Base-by-base conservation (phyloP, 2,888 invertebrate species). In the Aquatica leii region DNA sequence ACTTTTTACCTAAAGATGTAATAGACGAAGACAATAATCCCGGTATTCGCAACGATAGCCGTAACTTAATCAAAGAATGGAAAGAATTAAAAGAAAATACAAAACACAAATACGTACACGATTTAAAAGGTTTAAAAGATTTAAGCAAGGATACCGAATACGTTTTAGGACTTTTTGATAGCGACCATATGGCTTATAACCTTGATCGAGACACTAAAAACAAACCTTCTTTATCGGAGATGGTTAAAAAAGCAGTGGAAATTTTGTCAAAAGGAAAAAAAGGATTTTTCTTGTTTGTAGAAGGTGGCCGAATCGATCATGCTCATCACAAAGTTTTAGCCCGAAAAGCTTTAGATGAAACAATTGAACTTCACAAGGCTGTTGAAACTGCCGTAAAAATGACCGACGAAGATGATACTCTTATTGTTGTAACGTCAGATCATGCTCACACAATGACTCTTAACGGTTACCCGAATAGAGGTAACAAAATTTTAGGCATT, bases 391-490 rank as follows among this genome's bases (percentile, higher is more conserved):
- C 0, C 84, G 92, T 11, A 75, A 84, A 65, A 82, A 81, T 71
- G 90, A 93, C 0, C 76, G 83, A 55, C 77, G 84, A 1, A 68
- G 80, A 87, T 43, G 92, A 95, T 18, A 95, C 95, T 0, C 80
- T 95, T 1, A 88, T 94, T 20, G 87, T 95, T 0, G 93, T 92
- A 11, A 91, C 88, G 0, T 84, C 92, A 0, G 92, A 93, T 78
- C 93, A 93, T 76, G 87, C 90, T 0, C 92, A 92, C 71, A 90
- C 90, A 0, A 87, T 93, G 87, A 88, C 88, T 0, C 86, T 90
- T 31, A 87, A 87, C 50, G 93, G 93, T 0, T 93, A 93, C 73
- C 88, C 92, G 0, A 82, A 84, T 51, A 84, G 93, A 59, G 88
- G 87, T 41, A 83, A 83, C 43, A 80, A 86, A 63, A 86, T 90